Evolutionary conservation across 2,113 vertebrate genomes (phyloP).

Genomic region (mouse (Mus musculus)): GRCm39 chr1:84823001-84823500

Average conservation of each 20-base stretch:
- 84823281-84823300: not conserved
- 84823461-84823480: not conserved
- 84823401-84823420: not conserved
- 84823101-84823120: not conserved
- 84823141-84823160: conserved; percentile 16
- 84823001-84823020: not conserved
- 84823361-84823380: not conserved
- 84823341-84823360: conserved; percentile 7
- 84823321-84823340: not conserved
- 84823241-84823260: not conserved
- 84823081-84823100: not conserved
- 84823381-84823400: not conserved
- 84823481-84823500: not conserved
- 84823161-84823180: conserved; percentile 14
- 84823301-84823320: not conserved
- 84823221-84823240: not conserved
- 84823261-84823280: not conserved
- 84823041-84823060: not conserved
- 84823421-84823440: not conserved
- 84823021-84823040: not conserved
- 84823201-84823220: not conserved
- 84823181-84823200: not conserved
- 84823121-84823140: conserved; percentile 30
- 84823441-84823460: not conserved
- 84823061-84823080: not conserved